These are phyloP conservation scores for Melikaiella ostensackeni DNA, from an alignment of 2,888 invertebrate species.

Conservation along the genomic window DNA sequence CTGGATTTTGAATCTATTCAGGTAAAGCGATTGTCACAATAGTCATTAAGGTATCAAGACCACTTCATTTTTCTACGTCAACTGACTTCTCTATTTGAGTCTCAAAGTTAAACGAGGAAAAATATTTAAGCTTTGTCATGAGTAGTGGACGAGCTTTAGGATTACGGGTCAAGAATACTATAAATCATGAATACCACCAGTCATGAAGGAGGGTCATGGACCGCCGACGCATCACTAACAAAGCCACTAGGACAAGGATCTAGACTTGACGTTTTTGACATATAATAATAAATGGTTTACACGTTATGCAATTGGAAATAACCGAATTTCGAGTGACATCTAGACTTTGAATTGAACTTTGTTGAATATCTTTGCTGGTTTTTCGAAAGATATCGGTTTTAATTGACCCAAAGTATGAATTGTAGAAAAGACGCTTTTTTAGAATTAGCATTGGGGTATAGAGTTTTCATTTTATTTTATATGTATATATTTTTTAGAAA, in stretches of 20 bases:
- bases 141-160: not conserved
- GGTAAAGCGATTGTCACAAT: slow-evolving; percentile 11
- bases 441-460: too few relatives aligned
- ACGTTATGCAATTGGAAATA: not conserved
- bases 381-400: too few relatives aligned
- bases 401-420: too few relatives aligned
- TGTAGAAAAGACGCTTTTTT: too few relatives aligned
- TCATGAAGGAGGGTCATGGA: not conserved
- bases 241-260: slow-evolving; percentile 1
- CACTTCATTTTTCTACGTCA: slow-evolving; percentile 12
- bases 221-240: slow-evolving; percentile 3
- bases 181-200: slow-evolving; percentile 21
- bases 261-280: not conserved
- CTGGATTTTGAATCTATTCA: not conserved
- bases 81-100: not conserved
- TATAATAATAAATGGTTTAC: not conserved
- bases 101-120: not conserved
- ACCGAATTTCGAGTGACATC: not conserved
- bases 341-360: not conserved
- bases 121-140: slow-evolving; percentile 7
- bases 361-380: too few relatives aligned
- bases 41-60: slow-evolving; percentile 1
- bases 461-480: too few relatives aligned
- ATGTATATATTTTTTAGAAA: too few relatives aligned
- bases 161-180: slow-evolving; percentile 16